A percentile compares a stretch with the other conserved stretches of the same genome.
Conservation (phyloP, 2,888 invertebrate genomes). For the Fragum sueziense region DNA sequence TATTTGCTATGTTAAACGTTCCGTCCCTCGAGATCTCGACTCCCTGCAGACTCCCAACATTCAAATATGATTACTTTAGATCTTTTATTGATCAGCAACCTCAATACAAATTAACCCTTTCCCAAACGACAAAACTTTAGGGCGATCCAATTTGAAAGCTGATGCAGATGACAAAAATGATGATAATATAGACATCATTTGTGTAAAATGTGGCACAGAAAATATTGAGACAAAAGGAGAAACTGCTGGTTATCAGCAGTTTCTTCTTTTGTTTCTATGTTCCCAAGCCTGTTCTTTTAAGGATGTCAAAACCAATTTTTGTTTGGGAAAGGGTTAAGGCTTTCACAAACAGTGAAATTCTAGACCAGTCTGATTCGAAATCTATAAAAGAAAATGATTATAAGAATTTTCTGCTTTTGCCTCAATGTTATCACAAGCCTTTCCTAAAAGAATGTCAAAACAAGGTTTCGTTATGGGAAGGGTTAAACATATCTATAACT, state of each 20-base stretch:
- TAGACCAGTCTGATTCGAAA: neutral
- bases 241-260: too few species aligned
- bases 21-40: neutral
- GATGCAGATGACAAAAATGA: neutral
- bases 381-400: too few species aligned
- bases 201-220: too few species aligned
- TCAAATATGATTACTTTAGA: neutral
- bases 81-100: neutral
- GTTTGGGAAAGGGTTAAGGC: too few species aligned
- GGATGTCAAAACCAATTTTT: neutral
- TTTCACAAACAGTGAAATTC: neutral
- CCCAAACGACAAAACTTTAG: neutral
- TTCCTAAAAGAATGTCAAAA: too few species aligned
- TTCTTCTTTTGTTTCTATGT: too few species aligned
- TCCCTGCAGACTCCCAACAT: neutral
- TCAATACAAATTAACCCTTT: neutral
- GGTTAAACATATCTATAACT: too few species aligned
- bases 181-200: too few species aligned
- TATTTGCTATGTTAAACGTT: neutral
- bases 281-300: neutral
- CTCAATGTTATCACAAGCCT: too few species aligned
- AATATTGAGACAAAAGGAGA: too few species aligned
- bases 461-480: too few species aligned
- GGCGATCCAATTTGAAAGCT: neutral
- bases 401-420: too few species aligned